A percentile compares a stretch with the other conserved stretches of the same genome.
Evolutionary conservation across 2,113 vertebrate genomes (phyloP).

Genomic region (Zosterops pallidus): DNA sequence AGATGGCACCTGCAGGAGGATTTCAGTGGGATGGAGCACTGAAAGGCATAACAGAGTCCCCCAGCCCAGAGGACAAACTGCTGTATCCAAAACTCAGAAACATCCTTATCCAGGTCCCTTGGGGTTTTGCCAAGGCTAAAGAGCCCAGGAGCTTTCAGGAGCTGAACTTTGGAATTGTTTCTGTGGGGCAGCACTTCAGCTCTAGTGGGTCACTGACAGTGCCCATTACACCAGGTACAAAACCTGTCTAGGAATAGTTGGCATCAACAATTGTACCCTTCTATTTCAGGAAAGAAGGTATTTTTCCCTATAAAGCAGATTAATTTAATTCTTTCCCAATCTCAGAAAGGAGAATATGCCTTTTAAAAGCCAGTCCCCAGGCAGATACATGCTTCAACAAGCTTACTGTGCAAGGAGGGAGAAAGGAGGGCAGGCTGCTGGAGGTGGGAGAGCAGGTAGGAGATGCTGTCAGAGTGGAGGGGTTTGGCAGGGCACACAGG

Average conservation of each 20-base stretch:
- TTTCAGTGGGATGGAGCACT: background rate
- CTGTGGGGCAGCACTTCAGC: background rate
- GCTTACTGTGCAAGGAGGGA: background rate
- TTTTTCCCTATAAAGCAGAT: background rate
- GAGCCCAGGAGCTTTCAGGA: background rate
- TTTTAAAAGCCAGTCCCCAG: background rate
- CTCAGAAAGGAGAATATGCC: background rate
- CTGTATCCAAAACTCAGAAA: background rate
- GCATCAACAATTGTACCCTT: background rate
- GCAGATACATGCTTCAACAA: background rate
- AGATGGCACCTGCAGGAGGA: background rate
- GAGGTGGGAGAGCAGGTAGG: background rate
- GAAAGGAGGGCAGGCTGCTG: background rate
- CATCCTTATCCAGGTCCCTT: background rate
- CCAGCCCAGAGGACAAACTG: background rate
- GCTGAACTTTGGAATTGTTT: background rate
- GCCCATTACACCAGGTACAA: background rate
- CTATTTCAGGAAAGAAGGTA: background rate
- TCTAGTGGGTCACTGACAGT: background rate
- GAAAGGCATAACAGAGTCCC: background rate
- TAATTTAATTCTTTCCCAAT: background rate
- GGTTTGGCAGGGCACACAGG: background rate
- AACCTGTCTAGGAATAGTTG: rapidly evolving
- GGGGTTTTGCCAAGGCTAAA: background rate
- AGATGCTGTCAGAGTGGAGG: background rate